These are phyloP conservation scores for Mesorhabditis belari DNA, from an alignment of 2,888 invertebrate species.

Conservation along the genomic window DNA sequence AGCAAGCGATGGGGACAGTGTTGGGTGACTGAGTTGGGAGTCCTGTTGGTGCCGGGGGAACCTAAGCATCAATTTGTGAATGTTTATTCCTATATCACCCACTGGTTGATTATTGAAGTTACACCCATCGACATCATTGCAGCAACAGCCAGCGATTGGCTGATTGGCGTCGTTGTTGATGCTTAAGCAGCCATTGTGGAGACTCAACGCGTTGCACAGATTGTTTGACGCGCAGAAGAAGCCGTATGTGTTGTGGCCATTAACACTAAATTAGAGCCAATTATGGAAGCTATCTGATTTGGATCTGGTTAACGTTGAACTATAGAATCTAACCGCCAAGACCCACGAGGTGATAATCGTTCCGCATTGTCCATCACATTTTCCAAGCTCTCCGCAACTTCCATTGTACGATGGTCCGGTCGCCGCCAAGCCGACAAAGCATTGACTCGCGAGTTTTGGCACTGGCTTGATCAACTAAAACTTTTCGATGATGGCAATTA, in stretches of 20 bases:
- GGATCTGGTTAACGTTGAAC: no score
- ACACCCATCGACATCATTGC: constrained; percentile 17
- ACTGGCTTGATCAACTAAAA: neutral
- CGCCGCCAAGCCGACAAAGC: constrained; percentile 19
- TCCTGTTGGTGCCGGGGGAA: neutral
- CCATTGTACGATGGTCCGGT: neutral
- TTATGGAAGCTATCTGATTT: neutral
- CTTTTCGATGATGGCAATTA: no score
- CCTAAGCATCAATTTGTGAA: neutral
- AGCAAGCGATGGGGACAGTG: constrained; percentile 26
- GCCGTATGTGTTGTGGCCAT: neutral
- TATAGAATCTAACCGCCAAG: no score
- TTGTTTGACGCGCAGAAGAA: neutral
- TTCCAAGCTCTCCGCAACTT: constrained; percentile 11
- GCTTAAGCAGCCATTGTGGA: neutral
- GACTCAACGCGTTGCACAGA: neutral
- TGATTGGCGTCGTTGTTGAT: neutral
- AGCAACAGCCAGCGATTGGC: constrained; percentile 14
- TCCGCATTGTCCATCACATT: constrained; percentile 27
- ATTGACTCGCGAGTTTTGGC: neutral
- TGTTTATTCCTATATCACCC: neutral
- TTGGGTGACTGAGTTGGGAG: constrained; percentile 13
- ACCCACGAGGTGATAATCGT: constrained; percentile 13
- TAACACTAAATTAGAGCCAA: neutral
- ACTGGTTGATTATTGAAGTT: constrained; percentile 10